phyloP scores from a whole-genome alignment of 1,140 invertebrate genomes.

The Drosophila grimshawi region DNA sequence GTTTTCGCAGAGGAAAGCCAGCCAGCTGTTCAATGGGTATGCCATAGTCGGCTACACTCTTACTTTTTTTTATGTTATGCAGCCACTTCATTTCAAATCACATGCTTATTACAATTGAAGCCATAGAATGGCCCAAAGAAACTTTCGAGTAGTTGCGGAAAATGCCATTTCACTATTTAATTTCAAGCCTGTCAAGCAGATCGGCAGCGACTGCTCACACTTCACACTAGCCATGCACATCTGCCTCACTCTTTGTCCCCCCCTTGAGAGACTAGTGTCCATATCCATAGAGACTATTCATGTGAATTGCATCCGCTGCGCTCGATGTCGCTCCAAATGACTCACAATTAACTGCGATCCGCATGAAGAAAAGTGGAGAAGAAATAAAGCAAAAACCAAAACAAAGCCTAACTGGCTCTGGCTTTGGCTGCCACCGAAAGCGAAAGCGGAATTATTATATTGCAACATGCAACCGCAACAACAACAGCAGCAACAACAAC shows the following conservation, averaged over 20 bases:
- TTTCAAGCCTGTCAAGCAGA: slow-evolving; percentile 19
- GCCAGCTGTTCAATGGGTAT: not conserved
- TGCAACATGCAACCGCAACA: slow-evolving; percentile 76
- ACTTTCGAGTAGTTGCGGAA: slow-evolving; percentile 28
- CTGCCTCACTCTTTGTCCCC: not conserved
- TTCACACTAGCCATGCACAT: not conserved
- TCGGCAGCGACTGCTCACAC: slow-evolving; percentile 3
- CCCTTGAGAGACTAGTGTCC: not conserved
- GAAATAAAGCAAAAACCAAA: not conserved
- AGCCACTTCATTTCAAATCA: not conserved
- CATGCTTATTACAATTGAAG: slow-evolving; percentile 43
- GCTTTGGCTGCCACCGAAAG: slow-evolving; percentile 55
- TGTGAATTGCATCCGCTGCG: slow-evolving; percentile 56
- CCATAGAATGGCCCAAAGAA: slow-evolving; percentile 51
- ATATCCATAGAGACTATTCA: slow-evolving; percentile 12
- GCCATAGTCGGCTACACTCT: not conserved
- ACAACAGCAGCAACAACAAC: slow-evolving; percentile 44
- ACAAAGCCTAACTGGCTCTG: slow-evolving; percentile 36
- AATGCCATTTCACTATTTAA: slow-evolving; percentile 27
- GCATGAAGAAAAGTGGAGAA: slow-evolving; percentile 18
- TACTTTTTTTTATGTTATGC: not conserved
- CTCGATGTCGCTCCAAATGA: slow-evolving; percentile 59
- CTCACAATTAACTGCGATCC: slow-evolving; percentile 69
- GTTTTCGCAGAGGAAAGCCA: not conserved
- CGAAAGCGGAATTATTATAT: slow-evolving; percentile 73